A percentile compares a stretch with the other conserved stretches of the same genome.
Evolutionary conservation across 2,797 vertebrate genomes (phyloP).

Genomic region (Pteropus rufus): DNA sequence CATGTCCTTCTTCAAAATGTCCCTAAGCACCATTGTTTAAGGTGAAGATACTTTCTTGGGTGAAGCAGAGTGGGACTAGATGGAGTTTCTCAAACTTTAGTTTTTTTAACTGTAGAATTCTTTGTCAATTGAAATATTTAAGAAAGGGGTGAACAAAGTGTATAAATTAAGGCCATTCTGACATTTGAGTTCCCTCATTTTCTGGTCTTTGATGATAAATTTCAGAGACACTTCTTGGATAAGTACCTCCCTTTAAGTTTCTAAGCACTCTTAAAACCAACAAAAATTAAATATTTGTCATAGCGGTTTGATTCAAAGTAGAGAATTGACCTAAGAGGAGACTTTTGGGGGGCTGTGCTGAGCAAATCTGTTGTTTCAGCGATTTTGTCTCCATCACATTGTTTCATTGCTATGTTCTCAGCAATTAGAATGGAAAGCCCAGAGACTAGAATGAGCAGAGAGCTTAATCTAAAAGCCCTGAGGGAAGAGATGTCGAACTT

Average conservation of each 20-base stretch:
- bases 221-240: background rate
- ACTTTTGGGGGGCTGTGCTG: background rate
- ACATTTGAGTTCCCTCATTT: background rate
- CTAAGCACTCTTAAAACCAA: background rate
- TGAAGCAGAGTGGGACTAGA: background rate
- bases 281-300: background rate
- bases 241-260: background rate
- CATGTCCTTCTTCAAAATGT: background rate
- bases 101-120: background rate
- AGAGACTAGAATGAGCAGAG: background rate
- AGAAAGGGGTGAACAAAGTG: background rate
- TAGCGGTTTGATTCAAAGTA: background rate
- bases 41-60: background rate
- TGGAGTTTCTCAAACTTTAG: background rate
- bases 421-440: background rate
- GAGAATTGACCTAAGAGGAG: background rate
- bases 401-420: background rate
- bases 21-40: background rate
- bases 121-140: background rate
- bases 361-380: background rate
- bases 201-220: background rate
- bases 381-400: background rate
- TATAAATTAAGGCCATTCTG: background rate
- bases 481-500: accelerated
- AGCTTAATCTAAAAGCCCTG: background rate